These are phyloP conservation scores for Nestor notabilis DNA, from an alignment of 2,113 vertebrate genomes.

Conservation along the genomic window DNA sequence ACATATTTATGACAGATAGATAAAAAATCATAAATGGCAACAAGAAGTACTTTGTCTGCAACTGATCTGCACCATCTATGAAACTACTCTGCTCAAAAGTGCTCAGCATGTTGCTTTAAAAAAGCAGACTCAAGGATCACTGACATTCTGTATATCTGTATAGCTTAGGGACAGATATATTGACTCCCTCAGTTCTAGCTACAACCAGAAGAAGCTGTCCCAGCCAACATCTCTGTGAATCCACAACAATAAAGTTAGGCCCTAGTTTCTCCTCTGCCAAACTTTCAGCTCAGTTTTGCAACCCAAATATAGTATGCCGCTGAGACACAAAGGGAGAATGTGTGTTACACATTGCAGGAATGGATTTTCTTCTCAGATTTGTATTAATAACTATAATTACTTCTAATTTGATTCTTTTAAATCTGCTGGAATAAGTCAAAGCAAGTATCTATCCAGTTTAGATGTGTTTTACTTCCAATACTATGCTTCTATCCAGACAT, in stretches of 20 bases:
- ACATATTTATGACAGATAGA: slow-evolving; percentile 56
- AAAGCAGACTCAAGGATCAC: slow-evolving; percentile 59
- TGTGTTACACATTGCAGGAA: background rate
- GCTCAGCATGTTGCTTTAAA: slow-evolving; percentile 61
- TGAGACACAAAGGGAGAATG: background rate
- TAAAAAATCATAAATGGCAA: slow-evolving; percentile 40
- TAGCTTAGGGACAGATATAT: background rate
- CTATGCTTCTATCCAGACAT: slow-evolving; percentile 48
- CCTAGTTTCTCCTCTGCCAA: background rate
- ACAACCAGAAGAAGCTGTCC: background rate
- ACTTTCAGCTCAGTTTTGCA: background rate
- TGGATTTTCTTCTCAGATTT: background rate
- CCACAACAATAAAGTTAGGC: background rate
- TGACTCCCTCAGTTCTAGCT: background rate
- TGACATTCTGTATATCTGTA: slow-evolving; percentile 18
- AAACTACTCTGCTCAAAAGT: slow-evolving; percentile 38
- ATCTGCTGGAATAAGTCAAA: slow-evolving; percentile 26
- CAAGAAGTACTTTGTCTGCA: slow-evolving; percentile 48
- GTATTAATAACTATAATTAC: background rate
- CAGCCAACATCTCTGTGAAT: background rate
- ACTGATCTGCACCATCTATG: slow-evolving; percentile 44
- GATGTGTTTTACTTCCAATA: slow-evolving; percentile 49
- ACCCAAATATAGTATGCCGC: background rate
- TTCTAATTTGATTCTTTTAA: background rate
- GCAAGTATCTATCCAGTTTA: background rate